Conservation (phyloP, 1,140 invertebrate species). For the Brachionus rubens region DNA sequence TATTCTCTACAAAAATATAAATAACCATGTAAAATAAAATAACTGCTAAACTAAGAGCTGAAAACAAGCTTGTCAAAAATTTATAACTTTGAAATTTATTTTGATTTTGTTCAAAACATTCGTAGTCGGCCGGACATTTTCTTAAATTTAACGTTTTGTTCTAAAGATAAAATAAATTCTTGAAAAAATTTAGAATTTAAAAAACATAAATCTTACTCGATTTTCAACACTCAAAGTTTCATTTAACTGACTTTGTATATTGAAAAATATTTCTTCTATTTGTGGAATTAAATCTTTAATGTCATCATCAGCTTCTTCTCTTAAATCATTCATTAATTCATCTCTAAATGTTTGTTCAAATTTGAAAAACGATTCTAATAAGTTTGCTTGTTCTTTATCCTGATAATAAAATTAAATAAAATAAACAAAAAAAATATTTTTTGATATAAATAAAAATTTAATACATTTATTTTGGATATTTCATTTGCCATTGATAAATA, state of each 20-base stretch:
- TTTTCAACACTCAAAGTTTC: background rate
- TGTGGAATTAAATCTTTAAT: background rate
- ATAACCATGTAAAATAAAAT: background rate
- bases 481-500: background rate
- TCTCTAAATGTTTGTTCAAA: background rate
- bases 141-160: background rate
- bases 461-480: background rate
- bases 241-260: background rate
- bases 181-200: background rate
- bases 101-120: background rate
- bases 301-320: background rate
- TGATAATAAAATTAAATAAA: background rate
- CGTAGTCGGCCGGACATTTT: background rate
- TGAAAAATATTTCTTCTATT: background rate
- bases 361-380: background rate
- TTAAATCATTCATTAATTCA: background rate
- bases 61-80: background rate
- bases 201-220: background rate
- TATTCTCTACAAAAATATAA: constrained; percentile 22
- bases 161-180: background rate
- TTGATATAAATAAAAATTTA: background rate
- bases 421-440: background rate
- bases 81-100: background rate
- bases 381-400: background rate
- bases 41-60: background rate